phyloP scores from a whole-genome alignment of 1,140 invertebrate species.

The Nymphalis io region DNA sequence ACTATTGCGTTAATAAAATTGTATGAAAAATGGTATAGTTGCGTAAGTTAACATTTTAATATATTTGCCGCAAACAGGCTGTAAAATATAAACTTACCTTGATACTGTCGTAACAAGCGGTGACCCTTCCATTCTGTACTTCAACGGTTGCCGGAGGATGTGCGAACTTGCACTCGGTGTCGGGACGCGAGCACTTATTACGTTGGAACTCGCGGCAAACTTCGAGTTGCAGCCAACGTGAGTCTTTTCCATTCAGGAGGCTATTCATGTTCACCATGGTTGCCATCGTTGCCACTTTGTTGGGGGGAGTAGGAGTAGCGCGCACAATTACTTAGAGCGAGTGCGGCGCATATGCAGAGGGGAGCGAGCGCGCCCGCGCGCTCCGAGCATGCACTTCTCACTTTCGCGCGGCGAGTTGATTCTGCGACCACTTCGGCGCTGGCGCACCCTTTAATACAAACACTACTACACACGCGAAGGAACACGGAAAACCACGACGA shows the following conservation, averaged over 20 bases:
- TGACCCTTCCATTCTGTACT: constrained; percentile 99
- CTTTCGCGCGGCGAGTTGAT: constrained; percentile 41
- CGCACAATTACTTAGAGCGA: constrained; percentile 69
- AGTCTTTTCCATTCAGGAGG: constrained; percentile 98
- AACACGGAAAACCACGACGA: constrained; percentile 46
- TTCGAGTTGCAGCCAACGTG: constrained; percentile 99
- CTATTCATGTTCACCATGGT: constrained; percentile 98
- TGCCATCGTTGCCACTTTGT: constrained; percentile 84
- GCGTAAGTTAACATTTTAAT: not conserved
- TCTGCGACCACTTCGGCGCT: constrained; percentile 45
- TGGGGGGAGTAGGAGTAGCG: constrained; percentile 50
- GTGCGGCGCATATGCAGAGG: constrained; percentile 75
- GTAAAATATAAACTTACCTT: constrained; percentile 89
- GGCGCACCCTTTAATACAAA: constrained; percentile 59
- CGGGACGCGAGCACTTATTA: constrained; percentile 99
- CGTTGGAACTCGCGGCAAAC: constrained; percentile 99
- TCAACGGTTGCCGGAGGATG: constrained; percentile 99
- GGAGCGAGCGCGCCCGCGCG: constrained; percentile 68
- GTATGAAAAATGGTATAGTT: not conserved
- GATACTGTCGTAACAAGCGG: constrained; percentile 99
- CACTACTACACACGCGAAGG: constrained; percentile 60
- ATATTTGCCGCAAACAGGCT: not conserved
- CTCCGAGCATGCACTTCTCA: constrained; percentile 67
- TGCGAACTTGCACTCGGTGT: constrained; percentile 99
- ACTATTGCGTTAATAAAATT: not conserved